Evolutionary conservation across 2,113 vertebrate genomes (phyloP).

Genomic region (Oreochromis tanganicae): DNA sequence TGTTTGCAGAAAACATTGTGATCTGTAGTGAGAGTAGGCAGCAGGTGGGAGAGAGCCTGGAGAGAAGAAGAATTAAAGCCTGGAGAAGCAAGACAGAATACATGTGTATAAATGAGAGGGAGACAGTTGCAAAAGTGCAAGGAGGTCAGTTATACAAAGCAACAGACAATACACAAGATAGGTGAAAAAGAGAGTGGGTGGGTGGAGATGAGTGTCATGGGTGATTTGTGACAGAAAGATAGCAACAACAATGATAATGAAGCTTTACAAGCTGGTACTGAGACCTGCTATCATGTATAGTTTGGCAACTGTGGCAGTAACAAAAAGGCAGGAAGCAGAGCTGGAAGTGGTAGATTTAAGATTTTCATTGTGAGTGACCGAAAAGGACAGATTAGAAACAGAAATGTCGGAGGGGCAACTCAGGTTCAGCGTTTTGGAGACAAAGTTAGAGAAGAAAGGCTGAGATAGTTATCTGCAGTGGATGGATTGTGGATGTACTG

Average conservation of each 20-base stretch:
- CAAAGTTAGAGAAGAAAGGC: background rate
- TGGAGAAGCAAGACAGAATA: background rate
- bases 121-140: background rate
- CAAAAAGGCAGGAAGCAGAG: background rate
- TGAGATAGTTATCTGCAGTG: background rate
- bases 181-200: background rate
- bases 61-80: background rate
- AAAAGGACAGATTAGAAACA: background rate
- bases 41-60: background rate
- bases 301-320: background rate
- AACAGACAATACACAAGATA: background rate
- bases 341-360: background rate
- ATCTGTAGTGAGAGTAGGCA: background rate
- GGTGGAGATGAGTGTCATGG: background rate
- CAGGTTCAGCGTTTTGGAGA: background rate
- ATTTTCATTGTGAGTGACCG: background rate
- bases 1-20: background rate
- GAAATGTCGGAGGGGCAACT: background rate
- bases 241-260: background rate
- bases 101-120: background rate
- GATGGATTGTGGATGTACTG: background rate
- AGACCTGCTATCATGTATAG: background rate
- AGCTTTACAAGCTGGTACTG: background rate
- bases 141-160: background rate
- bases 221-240: background rate